These are phyloP conservation scores for Artemia franciscana DNA, from an alignment of 1,140 invertebrate species.

Conservation along the genomic window DNA sequence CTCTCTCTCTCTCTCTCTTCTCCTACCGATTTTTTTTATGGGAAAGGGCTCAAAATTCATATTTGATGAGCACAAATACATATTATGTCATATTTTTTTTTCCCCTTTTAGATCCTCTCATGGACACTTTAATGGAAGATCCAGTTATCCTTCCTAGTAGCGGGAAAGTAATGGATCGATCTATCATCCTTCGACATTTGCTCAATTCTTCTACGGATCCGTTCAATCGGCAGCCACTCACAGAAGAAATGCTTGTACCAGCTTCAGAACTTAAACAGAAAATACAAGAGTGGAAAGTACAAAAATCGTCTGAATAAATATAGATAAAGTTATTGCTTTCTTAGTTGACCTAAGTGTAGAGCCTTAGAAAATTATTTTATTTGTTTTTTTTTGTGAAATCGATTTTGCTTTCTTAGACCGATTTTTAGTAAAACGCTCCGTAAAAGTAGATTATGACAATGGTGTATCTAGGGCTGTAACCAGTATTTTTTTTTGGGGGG, in stretches of 20 bases:
- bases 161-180: constrained; percentile 82
- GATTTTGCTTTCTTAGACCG: too few species aligned
- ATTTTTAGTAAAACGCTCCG: too few species aligned
- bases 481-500: too few species aligned
- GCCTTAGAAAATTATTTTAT: too few species aligned
- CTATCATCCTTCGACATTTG: constrained; percentile 77
- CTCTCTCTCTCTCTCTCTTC: too few species aligned
- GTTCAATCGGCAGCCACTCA: constrained; percentile 80
- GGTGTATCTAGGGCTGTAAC: too few species aligned
- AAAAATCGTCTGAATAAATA: too few species aligned
- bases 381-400: too few species aligned
- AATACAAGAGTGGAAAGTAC: constrained; percentile 56
- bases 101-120: constrained; percentile 51
- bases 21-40: too few species aligned
- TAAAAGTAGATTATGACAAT: too few species aligned
- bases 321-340: too few species aligned
- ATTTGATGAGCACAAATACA: background rate
- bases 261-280: constrained; percentile 44
- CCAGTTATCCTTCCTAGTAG: constrained; percentile 72
- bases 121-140: constrained; percentile 93
- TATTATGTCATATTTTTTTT: constrained; percentile 2
- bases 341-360: too few species aligned
- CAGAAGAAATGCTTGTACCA: constrained; percentile 57
- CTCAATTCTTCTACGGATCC: constrained; percentile 90
- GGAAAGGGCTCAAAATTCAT: constrained; percentile 4